phyloP scores from a whole-genome alignment of 2,113 vertebrate species.

The Hemiscyllium ocellatum region DNA sequence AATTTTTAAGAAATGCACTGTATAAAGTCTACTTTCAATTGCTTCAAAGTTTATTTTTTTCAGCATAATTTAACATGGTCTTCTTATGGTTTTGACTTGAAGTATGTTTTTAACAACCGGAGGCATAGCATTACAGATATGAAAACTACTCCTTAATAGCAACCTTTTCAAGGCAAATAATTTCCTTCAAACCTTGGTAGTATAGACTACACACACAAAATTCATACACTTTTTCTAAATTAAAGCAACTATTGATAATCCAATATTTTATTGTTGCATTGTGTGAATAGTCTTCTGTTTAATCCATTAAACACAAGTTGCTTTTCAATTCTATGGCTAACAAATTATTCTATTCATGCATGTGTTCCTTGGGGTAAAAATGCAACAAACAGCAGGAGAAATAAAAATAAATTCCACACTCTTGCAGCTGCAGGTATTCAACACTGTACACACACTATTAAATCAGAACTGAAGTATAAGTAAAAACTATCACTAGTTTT shows the following conservation, averaged over 20 bases:
- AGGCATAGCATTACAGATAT: background rate
- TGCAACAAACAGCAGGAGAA: background rate
- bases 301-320: background rate
- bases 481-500: background rate
- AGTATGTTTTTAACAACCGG: background rate
- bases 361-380: background rate
- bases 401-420: background rate
- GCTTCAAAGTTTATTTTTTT: background rate
- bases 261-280: background rate
- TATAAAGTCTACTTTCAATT: background rate
- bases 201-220: background rate
- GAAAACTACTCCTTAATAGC: background rate
- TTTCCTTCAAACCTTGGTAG: background rate
- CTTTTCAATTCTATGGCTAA: background rate
- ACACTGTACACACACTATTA: background rate
- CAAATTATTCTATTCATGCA: background rate
- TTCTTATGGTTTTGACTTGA: background rate
- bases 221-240: background rate
- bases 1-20: background rate
- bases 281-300: background rate
- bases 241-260: constrained; percentile 4
- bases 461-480: no score
- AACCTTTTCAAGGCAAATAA: background rate
- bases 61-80: background rate
- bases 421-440: background rate